Conservation (phyloP, 1,140 invertebrate species). For the Halictus rubicundus region DNA sequence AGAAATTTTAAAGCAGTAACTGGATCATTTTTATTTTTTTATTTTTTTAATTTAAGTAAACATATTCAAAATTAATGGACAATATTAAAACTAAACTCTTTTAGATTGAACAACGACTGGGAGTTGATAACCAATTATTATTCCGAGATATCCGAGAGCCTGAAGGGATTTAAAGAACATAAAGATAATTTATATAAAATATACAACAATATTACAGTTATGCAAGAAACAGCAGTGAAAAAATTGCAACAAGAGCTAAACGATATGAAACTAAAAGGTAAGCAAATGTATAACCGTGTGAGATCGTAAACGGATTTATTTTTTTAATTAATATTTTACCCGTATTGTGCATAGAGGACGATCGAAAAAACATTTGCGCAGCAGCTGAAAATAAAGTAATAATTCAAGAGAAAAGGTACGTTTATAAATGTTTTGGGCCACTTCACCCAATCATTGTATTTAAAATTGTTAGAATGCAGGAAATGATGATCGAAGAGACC, state of each 20-base stretch:
- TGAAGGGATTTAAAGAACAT: conserved; percentile 47
- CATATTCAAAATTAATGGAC: neutral
- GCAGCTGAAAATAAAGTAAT: conserved; percentile 20
- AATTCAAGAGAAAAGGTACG: conserved; percentile 48
- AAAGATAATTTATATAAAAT: conserved; percentile 34
- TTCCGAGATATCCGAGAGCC: conserved; percentile 48
- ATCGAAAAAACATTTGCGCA: conserved; percentile 8
- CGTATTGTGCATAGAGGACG: conserved; percentile 14
- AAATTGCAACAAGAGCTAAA: conserved; percentile 31
- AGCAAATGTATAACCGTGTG: too few species aligned
- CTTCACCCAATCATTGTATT: neutral
- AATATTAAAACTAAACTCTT: neutral
- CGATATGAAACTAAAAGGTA: conserved; percentile 20
- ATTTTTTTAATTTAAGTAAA: neutral
- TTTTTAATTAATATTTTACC: neutral
- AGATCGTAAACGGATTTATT: neutral
- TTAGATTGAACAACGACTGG: conserved; percentile 50
- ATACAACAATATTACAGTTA: conserved; percentile 35
- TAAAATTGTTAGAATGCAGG: conserved; percentile 47
- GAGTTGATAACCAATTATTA: conserved; percentile 50
- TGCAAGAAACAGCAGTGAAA: conserved; percentile 25
- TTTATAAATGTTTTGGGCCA: neutral
- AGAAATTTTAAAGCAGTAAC: conserved; percentile 47
- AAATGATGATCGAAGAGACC: neutral
- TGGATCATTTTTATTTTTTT: neutral